Evolutionary conservation across 1,140 invertebrate genomes (phyloP).

Genomic region (Melitaea cinxia): DNA sequence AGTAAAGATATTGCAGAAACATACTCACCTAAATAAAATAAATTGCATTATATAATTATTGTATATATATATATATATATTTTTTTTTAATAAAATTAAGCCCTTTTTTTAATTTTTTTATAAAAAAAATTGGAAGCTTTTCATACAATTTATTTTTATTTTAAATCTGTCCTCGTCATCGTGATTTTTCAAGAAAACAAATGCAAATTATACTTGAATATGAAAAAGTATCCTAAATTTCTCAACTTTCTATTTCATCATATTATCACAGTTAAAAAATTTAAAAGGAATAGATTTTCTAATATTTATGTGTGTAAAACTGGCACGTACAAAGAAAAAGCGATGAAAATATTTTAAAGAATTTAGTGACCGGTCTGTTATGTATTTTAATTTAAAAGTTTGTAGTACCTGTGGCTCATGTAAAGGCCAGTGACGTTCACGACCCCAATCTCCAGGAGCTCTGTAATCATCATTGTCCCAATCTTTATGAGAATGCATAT

Average conservation of each 20-base stretch:
- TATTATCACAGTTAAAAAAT: too few relatives aligned
- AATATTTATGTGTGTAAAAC: too few relatives aligned
- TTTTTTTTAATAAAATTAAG: too few relatives aligned
- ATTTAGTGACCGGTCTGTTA: neutral
- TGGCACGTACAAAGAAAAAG: neutral
- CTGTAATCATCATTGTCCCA: constrained; percentile 81
- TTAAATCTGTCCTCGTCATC: too few relatives aligned
- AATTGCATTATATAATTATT: neutral
- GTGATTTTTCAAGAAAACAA: too few relatives aligned
- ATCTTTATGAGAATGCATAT: constrained; percentile 78
- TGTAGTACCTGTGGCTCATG: constrained; percentile 72
- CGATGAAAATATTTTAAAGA: neutral
- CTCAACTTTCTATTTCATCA: too few relatives aligned
- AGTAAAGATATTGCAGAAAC: constrained; percentile 61
- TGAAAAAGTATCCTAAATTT: too few relatives aligned
- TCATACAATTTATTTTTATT: too few relatives aligned
- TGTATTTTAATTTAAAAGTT: neutral
- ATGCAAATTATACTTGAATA: too few relatives aligned
- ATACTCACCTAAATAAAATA: constrained; percentile 60
- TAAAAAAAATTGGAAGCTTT: too few relatives aligned
- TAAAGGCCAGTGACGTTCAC: constrained; percentile 77
- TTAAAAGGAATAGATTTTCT: too few relatives aligned
- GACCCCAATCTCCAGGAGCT: constrained; percentile 70
- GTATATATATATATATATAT: neutral
- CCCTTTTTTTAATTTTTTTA: too few relatives aligned